Base-by-base conservation (phyloP, 2,888 invertebrate genomes). In the Opisthograptis luteolata region DNA sequence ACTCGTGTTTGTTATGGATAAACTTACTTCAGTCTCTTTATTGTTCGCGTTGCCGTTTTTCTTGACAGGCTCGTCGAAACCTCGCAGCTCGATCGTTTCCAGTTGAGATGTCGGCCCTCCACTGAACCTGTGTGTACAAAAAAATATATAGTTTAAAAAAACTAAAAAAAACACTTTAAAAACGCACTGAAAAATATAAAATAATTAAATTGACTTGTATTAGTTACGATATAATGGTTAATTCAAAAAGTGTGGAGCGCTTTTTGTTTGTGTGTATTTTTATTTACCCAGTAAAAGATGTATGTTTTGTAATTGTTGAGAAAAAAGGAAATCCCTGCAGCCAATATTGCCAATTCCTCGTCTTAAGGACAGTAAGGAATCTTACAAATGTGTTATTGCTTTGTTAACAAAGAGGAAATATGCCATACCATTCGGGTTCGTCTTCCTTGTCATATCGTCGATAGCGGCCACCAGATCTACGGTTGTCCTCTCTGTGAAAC, bases 61-160 rank as follows among this genome's bases (percentile, higher is more conserved):
- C 70, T 84, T 86, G 53, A 73, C 50, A 34, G 94, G 93, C 58
- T 95, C 96, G 68, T 98, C 97, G 84, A 98, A 98, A 10, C 98
- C 98, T 35, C 96, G 94, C 65, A 98, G 90, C 82, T 98, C 98
- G 68, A 98, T 98, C 24, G 96, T 97, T 70, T 98, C 98, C 72
- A 94, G 81, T 77, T 97, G 96, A 54, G 97, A 97, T 54, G 96
- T 95, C 32, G 98, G 98, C 31, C 98, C 98, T 52, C 95, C 95
- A 69, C 95, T 95, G 74, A 95, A 95, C 94, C 92, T 90, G 66
- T 1, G 49, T 14, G 20, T 2, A 54, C 1, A 36, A 14, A n/a
- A 10, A 12, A 36, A 25, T 2, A 7, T 20, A 17, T 28, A 1
- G n/a, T 12, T 22, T n/a, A 6, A 20, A n/a, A 19, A 9, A 9